Evolutionary conservation across 2,797 vertebrate genomes (phyloP).

Genomic region (Eutrigla gurnardus): DNA sequence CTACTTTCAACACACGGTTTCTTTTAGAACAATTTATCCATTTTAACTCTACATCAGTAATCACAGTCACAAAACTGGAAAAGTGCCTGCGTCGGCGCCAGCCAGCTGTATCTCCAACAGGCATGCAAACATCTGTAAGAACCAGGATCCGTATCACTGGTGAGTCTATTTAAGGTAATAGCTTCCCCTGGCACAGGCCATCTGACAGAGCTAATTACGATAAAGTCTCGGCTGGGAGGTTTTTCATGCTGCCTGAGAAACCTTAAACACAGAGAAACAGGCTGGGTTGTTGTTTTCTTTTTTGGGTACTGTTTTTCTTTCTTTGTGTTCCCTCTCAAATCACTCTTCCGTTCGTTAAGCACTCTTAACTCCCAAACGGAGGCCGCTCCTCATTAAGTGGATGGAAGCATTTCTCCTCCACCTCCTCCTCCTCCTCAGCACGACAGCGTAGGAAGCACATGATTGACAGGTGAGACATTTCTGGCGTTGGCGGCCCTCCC

Average conservation of each 20-base stretch:
- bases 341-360: constrained; percentile 76
- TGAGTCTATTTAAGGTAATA: constrained; percentile 81
- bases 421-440: constrained; percentile 44
- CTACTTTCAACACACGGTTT: constrained; percentile 35
- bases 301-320: constrained; percentile 37
- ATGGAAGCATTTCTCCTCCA: constrained; percentile 64
- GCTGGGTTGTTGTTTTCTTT: constrained; percentile 28
- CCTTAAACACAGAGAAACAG: constrained; percentile 68
- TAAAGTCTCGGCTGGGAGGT: constrained; percentile 78
- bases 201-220: constrained; percentile 81
- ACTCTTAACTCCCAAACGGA: constrained; percentile 73
- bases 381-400: constrained; percentile 77
- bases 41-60: constrained; percentile 71
- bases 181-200: constrained; percentile 78
- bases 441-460: constrained; percentile 46
- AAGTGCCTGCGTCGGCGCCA: constrained; percentile 48
- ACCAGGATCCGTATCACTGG: constrained; percentile 70
- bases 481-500: constrained; percentile 69
- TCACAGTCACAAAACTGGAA: constrained; percentile 57
- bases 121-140: constrained; percentile 79
- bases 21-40: constrained; percentile 53
- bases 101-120: constrained; percentile 77
- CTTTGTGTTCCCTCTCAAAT: constrained; percentile 72
- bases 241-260: constrained; percentile 61
- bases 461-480: constrained; percentile 83